Base-by-base conservation (phyloP, 2,888 invertebrate species). In the Tolmerus cingulatus region DNA sequence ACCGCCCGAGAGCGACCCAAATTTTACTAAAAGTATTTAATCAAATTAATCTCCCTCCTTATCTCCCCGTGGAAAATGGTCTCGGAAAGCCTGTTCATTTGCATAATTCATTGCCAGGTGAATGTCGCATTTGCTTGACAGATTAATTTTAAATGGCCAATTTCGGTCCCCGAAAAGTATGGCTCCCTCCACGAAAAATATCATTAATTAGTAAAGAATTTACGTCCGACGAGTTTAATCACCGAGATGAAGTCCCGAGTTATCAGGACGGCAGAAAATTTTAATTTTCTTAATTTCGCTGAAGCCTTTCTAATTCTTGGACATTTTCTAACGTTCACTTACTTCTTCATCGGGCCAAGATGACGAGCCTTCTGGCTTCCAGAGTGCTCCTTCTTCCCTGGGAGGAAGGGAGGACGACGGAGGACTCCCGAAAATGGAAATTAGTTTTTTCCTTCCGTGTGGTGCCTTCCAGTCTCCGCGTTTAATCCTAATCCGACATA, bases 201-300 rank as follows among this genome's bases (percentile, higher is more conserved):
- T 66, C 66, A 66, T 66, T 66, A 66, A 66, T 66, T 81, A 81
- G 51, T 81, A 55, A 81, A 81, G 55, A 55, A 30, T 51, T 81
- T 81, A 81, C 55, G 34, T 81, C 55, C 55, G 84, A 23, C 84
- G 23, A 16, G 27, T 34, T 57, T 40, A 74, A 66, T 66, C 66
- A 23, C 66, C 27, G 19, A 66, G 66, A 57, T 66, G 12, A 66
- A 37, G 74, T 23, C 16, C 37, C 37, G 37, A 84, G 66, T 27
- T 66, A 37, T 74, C 23, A 84, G 34, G 37, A 57, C 84, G 66
- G 66, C 9, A 81, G 43, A n/a, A 40, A 84, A 66, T 66, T 46
- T 74, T 74, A 84, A 84, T 84, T 84, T 84, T 57, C 74, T 84
- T 84, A 84, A 84, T 84, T 84, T 84, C 66, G n/a, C 30, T 37